These are phyloP conservation scores for Corella eumyota DNA, from an alignment of 23 tunicate species.

Conservation along the genomic window DNA sequence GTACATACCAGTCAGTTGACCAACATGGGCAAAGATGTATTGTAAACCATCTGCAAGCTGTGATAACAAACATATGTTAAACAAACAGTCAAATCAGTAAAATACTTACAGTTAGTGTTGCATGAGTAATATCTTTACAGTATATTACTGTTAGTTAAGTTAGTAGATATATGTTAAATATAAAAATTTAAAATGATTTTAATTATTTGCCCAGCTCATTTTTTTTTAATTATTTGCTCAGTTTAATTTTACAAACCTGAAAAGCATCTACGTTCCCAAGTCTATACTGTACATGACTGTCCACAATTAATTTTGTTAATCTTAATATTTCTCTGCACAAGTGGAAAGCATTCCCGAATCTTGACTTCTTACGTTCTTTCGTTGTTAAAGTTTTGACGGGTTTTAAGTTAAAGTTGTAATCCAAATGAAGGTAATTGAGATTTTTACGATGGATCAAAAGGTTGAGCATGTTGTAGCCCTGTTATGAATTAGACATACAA, in stretches of 20 bases:
- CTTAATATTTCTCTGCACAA: constrained; percentile 88
- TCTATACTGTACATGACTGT: constrained; percentile 96
- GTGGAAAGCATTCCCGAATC: constrained; percentile 99
- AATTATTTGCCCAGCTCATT: neutral
- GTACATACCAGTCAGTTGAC: constrained; percentile 99
- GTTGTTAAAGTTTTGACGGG: constrained; percentile 97
- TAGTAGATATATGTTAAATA: neutral
- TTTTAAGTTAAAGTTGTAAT: constrained; percentile 97
- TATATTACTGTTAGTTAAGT: neutral
- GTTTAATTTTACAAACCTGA: constrained; percentile 57
- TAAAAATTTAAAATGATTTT: neutral
- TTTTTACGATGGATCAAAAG: constrained; percentile 96
- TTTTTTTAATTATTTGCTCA: too few relatives aligned
- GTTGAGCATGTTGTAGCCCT: constrained; percentile 99
- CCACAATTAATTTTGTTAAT: constrained; percentile 74
- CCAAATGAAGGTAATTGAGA: constrained; percentile 96
- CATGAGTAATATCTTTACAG: too few relatives aligned
- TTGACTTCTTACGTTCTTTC: constrained; percentile 93
- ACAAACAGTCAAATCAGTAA: neutral
- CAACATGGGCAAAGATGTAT: constrained; percentile 93
- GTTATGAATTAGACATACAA: constrained; percentile 3
- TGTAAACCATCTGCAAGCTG: constrained; percentile 98
- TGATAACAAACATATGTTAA: neutral
- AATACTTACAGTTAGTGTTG: neutral
- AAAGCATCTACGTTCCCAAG: constrained; percentile 97